Base-by-base conservation (phyloP, 2,888 invertebrate genomes). In the Macrophya alboannulata region DNA sequence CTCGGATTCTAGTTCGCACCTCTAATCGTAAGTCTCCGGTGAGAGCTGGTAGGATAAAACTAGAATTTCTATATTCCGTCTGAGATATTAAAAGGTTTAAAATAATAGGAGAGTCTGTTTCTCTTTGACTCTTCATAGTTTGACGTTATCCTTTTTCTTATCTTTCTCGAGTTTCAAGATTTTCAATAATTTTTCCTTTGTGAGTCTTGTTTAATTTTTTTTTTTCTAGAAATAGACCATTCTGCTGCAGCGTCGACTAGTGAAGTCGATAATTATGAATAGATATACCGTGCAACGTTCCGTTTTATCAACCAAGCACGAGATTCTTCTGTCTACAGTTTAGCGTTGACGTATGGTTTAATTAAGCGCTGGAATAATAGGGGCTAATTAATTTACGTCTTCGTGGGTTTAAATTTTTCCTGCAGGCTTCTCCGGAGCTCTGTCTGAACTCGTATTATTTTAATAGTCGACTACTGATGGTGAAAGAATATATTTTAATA, bases 331-430 rank as follows among this genome's bases (percentile, higher is more conserved):
- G 37, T 37, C 68, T 17, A 17, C 37, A 68, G 68, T 3, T 68
- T 37, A 43, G 15, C 25, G 40, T 51, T 40, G 8, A 51, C 51
- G 59, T 81, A 62, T 62, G 62, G 59, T 62, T 59, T 62, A 81
- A 81, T 81, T 81, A 81, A 81, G 59, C 59, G 17, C n/a, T 12
- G 6, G 43, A 62, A 81, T 77, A 81, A 81, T 43, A 62, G 43
- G 25, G 62, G 31, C 25, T 81, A 81, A 81, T 81, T 81, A 81
- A 81, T 81, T 62, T 43, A 59, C 62, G 40, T 43, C 25, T 62
- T 81, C n/a, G 31, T 55, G n/a, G 31, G 25, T 8, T 10, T n/a
- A 74, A 45, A 17, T 68, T 68, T 68, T 45, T 12, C 17, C 1
- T 10, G 31, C 40, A 5, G 15, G 31, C 55, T 77, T 77, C n/a